A percentile compares a stretch with the other conserved stretches of the same genome.
Conservation (phyloP, 2,888 invertebrate species). For the Drosophila nr. perissopoda region DNA sequence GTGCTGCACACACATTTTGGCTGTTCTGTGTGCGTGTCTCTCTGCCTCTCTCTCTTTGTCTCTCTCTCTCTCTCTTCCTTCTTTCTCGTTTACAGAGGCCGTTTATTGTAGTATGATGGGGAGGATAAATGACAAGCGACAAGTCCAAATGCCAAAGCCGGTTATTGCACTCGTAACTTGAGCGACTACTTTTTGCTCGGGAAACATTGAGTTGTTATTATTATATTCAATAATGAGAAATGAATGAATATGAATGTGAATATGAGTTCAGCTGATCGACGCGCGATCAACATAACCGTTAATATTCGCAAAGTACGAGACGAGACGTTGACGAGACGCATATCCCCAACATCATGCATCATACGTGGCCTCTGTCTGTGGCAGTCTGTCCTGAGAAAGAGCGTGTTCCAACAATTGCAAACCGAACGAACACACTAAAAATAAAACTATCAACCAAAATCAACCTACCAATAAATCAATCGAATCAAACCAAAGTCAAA, state of each 20-base stretch:
- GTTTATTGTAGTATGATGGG: constrained; percentile 88
- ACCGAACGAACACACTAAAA: constrained; percentile 12
- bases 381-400: constrained; percentile 72
- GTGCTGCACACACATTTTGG: constrained; percentile 38
- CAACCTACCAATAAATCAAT: constrained; percentile 23
- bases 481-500: constrained; percentile 25
- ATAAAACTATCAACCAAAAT: constrained; percentile 17
- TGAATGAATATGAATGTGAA: constrained; percentile 11
- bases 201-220: constrained; percentile 13
- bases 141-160: constrained; percentile 54
- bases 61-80: constrained; percentile 85
- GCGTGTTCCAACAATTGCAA: constrained; percentile 33
- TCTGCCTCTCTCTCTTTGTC: constrained; percentile 70
- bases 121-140: constrained; percentile 82
- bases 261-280: constrained; percentile 54
- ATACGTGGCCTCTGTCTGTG: constrained; percentile 83
- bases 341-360: constrained; percentile 85
- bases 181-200: constrained; percentile 71
- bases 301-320: constrained; percentile 40
- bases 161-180: constrained; percentile 69
- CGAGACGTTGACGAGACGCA: constrained; percentile 44
- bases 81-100: constrained; percentile 90
- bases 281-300: constrained; percentile 54
- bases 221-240: background rate
- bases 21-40: constrained; percentile 76